Evolutionary conservation across 2,888 invertebrate species (phyloP).

Genomic region (Microchrysa polita): DNA sequence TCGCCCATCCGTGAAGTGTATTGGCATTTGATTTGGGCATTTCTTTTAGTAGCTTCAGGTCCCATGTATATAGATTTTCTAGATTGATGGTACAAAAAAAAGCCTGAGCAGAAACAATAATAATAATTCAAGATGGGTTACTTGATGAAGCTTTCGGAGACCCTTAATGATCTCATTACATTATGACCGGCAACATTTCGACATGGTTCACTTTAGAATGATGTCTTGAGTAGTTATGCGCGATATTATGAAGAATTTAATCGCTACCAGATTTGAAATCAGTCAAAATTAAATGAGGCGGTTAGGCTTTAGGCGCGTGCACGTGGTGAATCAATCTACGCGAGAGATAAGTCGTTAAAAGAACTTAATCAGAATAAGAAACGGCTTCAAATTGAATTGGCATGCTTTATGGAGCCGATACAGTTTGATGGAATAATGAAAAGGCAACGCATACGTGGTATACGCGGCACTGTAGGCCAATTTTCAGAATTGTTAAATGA

Average conservation of each 20-base stretch:
- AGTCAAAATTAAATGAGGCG: neutral
- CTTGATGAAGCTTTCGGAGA: conserved; percentile 35
- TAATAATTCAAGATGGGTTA: conserved; percentile 34
- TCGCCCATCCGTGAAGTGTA: neutral
- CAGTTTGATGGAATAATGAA: conserved; percentile 27
- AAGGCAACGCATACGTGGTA: neutral
- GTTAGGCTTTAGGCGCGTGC: neutral
- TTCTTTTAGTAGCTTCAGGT: neutral
- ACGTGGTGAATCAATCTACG: neutral
- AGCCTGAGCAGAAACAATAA: conserved; percentile 16
- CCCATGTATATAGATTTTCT: too few relatives aligned
- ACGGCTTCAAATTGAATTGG: conserved; percentile 20
- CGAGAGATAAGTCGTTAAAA: conserved; percentile 14
- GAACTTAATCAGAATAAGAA: conserved; percentile 12
- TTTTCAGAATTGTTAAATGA: too few relatives aligned
- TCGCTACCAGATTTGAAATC: neutral
- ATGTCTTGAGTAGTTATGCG: conserved; percentile 33
- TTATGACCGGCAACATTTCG: conserved; percentile 44
- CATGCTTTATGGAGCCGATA: conserved; percentile 34
- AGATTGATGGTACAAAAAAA: too few relatives aligned
- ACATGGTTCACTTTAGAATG: conserved; percentile 43
- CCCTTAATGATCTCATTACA: conserved; percentile 44
- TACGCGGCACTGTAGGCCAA: too few relatives aligned
- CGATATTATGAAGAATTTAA: conserved; percentile 15
- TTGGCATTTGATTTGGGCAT: neutral